Evolutionary conservation across 2,113 vertebrate genomes (phyloP), one percentile per base, ranked within the genome.

Genomic region (Hemiscyllium ocellatum): DNA sequence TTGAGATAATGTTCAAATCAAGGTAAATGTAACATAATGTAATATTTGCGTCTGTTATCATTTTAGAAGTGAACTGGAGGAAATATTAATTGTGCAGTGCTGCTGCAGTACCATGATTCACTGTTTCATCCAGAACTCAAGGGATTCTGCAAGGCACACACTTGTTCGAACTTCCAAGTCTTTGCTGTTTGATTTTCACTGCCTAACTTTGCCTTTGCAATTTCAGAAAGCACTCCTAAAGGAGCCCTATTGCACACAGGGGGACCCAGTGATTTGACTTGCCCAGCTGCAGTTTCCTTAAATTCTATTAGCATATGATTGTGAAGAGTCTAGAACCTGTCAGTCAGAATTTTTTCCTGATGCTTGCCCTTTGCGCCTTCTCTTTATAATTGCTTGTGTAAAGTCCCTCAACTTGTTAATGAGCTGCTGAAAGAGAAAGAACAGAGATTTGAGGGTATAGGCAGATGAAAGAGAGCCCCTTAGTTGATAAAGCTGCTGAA

Each of bases 301-400:
- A 94, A 94, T 94, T 70, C 68, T 94, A 47, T 94, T 94, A 47
- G 66, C 66, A 13, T 26, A 24, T 69, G 93, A 94, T 94, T 94
- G 66, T 70, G 24, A 94, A 95, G 94, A 47, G 72, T 76, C 68
- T 33, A 95, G 69, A 26, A 95, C 66, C 13, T 72, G 37, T 29
- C 94, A 76, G 94, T 95, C 68, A 72, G 69, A 72, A 19, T 50
- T 7, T 52, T 95, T 95, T 29, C 93, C 22, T 95, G 66, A 47
- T 70, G 66, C 66, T 69, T 22, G 42, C 68, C 37, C 42, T 47
- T 94, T 50, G 52, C 68, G 37, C 12, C 66, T 33, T 95, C 20
- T 24, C 4, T 72, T 72, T 33, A 29, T 50, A 95, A 72, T 29
- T 22, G 17, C 68, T 70, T 72, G 29, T 19, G 87, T 90, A 52